Evolutionary conservation across 2,888 invertebrate genomes (phyloP), one percentile per base, ranked within the genome.

Genomic region (Lamellibrachia satsuma): DNA sequence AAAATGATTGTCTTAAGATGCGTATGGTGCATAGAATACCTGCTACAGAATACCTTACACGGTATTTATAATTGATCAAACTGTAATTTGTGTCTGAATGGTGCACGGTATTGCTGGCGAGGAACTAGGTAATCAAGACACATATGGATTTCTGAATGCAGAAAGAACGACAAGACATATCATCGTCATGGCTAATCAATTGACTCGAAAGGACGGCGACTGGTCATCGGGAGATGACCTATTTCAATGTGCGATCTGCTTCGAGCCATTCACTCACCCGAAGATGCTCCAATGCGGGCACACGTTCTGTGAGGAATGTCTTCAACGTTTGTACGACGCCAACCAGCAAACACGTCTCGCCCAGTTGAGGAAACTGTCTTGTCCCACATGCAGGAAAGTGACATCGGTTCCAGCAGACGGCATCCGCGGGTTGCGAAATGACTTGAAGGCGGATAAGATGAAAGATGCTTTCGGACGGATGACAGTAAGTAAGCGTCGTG

Each of bases 231-330:
- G 93, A 90, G 94, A 93, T 90, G 94, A 94, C 52, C 92, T 94
- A 0, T 94, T 94, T 1, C 94, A 94, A 52, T 94, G 94, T 92
- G 94, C 94, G 94, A 94, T 94, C 90, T 94, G 94, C 75, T 94
- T 94, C 92, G 94, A 94, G n/a, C 9, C 92, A 3, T 94, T 93
- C 92, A 91, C 92, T 39, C 92, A 90, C 55, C 94, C 94, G 11
- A 94, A 94, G 91, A 94, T 94, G 94, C 93, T 94, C 90, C 92
- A 93, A 9, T 94, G 94, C 91, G 94, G 94, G 0, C 94, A 94
- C 93, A 94, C 94, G 15, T 94, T 94, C 93, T 94, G 94, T 90
- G 90, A 92, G 39, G 93, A 94, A 52, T 94, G 94, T 92, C 92
- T 94, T 6, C 92, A 93, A 39, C 94, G 94, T 7, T 94, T 94